Evolutionary conservation across 1,140 invertebrate genomes (phyloP), one percentile per base, ranked within the genome.

Genomic region (Aphelinus certus): DNA sequence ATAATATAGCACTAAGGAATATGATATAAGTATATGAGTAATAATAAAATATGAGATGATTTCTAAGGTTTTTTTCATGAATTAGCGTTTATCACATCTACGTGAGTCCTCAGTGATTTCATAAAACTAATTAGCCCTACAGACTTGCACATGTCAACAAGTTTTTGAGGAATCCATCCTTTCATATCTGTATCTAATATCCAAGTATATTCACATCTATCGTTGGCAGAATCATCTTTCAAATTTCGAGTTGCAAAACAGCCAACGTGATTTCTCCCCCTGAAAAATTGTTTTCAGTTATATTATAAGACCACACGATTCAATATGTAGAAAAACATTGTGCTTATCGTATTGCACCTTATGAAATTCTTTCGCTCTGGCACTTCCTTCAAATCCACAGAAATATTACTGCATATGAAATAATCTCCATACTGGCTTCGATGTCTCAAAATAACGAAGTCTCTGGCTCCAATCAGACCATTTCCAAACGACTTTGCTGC

Each of bases 401-500:
- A 89, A 51, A 88, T 82, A 10, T 90, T 89, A 63, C 89, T 88
- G 47, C 83, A 87, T 3, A 91, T 86, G 73, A 87, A 87, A 72
- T 86, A 89, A 76, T 90, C 88, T 46, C 90, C 88, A 53, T 87
- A 85, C 7, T 88, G 79, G 3, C 87, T 89, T 85, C 92, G 93
- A 77, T 90, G 90, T 6, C 95, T 89, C 6, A 97, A 80, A 82
- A 91, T 94, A 2, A 96, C 91, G 88, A 96, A 97, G 88, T 97
- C 96, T n/a, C 95, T 89, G 26, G 26, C 26, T 26, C 26, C 26
- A 26, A 26, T 26, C 26, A 26, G 26, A 26, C 26, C 26, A 26
- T 26, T 26, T 26, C 26, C 26, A 26, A 26, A 26, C 26, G 26
- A 26, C 26, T 26, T 26, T 1, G 94, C 93, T 9, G 95, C 91